These are phyloP conservation scores for Oryzaephilus surinamensis DNA, from an alignment of 1,140 invertebrate genomes.

Conservation along the genomic window DNA sequence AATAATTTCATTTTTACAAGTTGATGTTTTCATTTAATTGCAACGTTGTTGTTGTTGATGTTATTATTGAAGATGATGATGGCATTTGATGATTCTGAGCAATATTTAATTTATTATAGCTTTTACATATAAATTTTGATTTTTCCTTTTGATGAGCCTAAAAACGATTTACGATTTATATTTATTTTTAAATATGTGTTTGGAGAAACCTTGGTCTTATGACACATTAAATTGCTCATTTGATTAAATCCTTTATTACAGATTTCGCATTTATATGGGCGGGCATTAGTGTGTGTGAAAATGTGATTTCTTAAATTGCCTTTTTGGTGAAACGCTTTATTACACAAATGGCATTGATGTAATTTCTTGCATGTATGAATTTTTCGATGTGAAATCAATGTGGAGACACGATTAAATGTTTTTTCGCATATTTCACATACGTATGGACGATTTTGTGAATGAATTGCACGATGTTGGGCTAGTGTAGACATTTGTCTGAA, in stretches of 20 bases:
- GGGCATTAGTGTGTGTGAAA: conserved; percentile 68
- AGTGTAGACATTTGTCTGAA: conserved; percentile 67
- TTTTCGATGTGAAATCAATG: conserved; percentile 63
- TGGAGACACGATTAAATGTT: conserved; percentile 65
- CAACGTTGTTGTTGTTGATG: no score
- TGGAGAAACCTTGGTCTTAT: conserved; percentile 52
- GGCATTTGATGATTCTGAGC: no score
- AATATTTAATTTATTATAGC: no score
- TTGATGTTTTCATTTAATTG: no score
- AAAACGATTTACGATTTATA: conserved; percentile 2
- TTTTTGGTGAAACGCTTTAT: conserved; percentile 70
- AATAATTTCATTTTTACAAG: no score
- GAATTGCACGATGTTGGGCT: conserved; percentile 63
- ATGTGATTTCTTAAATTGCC: conserved; percentile 61
- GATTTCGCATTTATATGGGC: conserved; percentile 68
- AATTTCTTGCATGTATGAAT: conserved; percentile 62
- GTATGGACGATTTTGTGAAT: conserved; percentile 58
- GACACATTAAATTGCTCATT: conserved; percentile 69
- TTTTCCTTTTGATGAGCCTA: conserved; percentile 45
- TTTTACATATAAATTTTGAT: conserved; percentile 43
- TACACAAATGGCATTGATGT: conserved; percentile 59
- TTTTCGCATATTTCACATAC: conserved; percentile 63
- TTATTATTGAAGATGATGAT: no score
- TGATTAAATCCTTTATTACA: conserved; percentile 73
- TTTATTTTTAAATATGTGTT: conserved; percentile 1